Percentiles rank a stretch among this genome's conserved stretches.
Evolutionary conservation across 2,888 invertebrate species (phyloP).

Genomic region (Rhogogaster chlorosoma): DNA sequence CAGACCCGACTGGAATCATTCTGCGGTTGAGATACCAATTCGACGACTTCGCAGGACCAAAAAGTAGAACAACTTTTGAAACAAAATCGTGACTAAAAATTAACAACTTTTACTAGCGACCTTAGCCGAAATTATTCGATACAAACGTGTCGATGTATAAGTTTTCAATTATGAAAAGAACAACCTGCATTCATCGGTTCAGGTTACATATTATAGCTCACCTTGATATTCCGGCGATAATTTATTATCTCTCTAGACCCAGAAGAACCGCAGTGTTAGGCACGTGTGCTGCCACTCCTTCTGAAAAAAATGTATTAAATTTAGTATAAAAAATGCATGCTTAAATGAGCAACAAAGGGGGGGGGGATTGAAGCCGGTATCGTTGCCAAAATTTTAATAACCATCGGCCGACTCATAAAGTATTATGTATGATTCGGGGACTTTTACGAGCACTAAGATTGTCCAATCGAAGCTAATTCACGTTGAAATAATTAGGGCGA

Average conservation of each 20-base stretch:
- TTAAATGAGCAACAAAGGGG: not conserved
- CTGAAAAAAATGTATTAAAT: not conserved
- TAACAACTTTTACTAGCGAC: conserved; percentile 3
- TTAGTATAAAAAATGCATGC: not conserved
- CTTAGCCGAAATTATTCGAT: not conserved
- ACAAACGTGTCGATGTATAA: not conserved
- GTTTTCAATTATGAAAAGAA: not conserved
- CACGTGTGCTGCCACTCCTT: not conserved
- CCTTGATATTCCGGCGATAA: conserved; percentile 2
- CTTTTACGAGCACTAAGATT: not conserved
- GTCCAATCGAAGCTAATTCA: not conserved
- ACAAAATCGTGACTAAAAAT: not conserved
- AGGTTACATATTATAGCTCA: not conserved
- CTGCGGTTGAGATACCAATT: not conserved
- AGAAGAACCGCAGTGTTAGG: not conserved
- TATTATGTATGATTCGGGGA: not conserved
- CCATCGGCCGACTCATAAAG: not conserved
- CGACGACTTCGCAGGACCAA: not conserved
- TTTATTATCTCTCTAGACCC: not conserved
- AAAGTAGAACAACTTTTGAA: not conserved
- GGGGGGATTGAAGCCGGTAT: not conserved
- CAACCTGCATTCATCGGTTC: not conserved
- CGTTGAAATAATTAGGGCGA: not conserved
- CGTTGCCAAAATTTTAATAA: not conserved
- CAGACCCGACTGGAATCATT: not conserved